Percentiles rank a stretch among this genome's conserved stretches.
Evolutionary conservation across 1,140 invertebrate genomes (phyloP).

Genomic region (Drosophila dunni): DNA sequence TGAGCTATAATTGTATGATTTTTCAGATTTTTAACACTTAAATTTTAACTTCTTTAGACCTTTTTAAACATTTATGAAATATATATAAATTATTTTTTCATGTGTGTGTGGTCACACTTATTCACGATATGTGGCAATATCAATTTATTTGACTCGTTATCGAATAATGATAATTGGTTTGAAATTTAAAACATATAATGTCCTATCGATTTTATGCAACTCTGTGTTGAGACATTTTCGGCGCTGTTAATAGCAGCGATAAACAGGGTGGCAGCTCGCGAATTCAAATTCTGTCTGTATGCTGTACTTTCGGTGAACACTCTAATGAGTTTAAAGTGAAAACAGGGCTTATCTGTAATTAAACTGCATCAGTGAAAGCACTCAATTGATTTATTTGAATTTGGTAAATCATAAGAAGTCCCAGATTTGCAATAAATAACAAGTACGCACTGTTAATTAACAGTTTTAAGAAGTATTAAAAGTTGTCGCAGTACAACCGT

Average conservation of each 20-base stretch:
- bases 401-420: neutral
- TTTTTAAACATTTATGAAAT: slow-evolving; percentile 18
- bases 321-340: neutral
- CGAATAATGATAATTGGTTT: neutral
- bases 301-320: neutral
- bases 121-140: slow-evolving; percentile 12
- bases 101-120: slow-evolving; percentile 20
- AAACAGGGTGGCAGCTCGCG: slow-evolving; percentile 7
- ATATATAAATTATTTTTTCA: slow-evolving; percentile 17
- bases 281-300: slow-evolving; percentile 5
- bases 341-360: neutral
- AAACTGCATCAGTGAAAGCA: neutral
- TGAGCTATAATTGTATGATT: neutral
- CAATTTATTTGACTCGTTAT: neutral
- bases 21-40: neutral
- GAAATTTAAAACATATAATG: neutral
- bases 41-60: slow-evolving; percentile 7
- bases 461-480: neutral
- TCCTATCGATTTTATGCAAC: neutral
- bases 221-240: too few species aligned
- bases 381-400: neutral
- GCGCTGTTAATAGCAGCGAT: neutral
- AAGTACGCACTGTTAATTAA: neutral
- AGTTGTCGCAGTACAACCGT: slow-evolving; percentile 33
- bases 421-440: neutral